Percentiles rank a stretch among this genome's conserved stretches.
Conservation (phyloP, 2,797 vertebrate species). For the Telmatherina bonti region DNA sequence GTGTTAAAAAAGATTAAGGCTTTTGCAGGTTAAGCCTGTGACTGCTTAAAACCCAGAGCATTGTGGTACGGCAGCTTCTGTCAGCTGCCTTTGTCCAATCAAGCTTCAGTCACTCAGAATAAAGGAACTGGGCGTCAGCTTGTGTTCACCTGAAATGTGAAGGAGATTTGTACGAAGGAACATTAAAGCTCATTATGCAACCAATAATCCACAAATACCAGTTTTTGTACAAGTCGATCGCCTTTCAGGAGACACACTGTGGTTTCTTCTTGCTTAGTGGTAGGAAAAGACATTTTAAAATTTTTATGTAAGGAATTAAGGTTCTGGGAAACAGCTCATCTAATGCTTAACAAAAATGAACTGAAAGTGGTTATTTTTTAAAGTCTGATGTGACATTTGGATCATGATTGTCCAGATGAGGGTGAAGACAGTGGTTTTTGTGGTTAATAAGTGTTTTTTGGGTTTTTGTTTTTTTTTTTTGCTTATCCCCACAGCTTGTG, state of each 20-base stretch:
- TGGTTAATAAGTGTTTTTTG: too few species aligned
- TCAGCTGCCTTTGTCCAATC: not conserved
- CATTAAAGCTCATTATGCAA: constrained; percentile 4
- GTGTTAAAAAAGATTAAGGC: not conserved
- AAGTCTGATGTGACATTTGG: not conserved
- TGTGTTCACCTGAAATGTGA: not conserved
- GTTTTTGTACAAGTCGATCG: not conserved
- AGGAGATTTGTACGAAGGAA: not conserved
- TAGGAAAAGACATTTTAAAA: not conserved
- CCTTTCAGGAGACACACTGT: not conserved
- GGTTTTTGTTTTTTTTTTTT: not conserved
- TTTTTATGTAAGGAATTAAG: not conserved
- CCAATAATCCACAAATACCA: not conserved
- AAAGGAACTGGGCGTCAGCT: not conserved
- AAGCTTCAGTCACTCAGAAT: too few species aligned
- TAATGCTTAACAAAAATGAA: not conserved
- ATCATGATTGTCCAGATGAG: not conserved
- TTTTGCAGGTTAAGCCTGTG: too few species aligned
- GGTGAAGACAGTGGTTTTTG: too few species aligned
- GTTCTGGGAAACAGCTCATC: not conserved
- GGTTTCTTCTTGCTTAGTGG: not conserved
- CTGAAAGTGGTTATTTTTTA: not conserved
- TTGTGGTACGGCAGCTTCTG: not conserved
- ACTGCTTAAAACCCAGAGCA: not conserved
- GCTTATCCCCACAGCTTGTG: not conserved